Evolutionary conservation across 2,888 invertebrate species (phyloP).

Genomic region (Parthenolecanium corni): DNA sequence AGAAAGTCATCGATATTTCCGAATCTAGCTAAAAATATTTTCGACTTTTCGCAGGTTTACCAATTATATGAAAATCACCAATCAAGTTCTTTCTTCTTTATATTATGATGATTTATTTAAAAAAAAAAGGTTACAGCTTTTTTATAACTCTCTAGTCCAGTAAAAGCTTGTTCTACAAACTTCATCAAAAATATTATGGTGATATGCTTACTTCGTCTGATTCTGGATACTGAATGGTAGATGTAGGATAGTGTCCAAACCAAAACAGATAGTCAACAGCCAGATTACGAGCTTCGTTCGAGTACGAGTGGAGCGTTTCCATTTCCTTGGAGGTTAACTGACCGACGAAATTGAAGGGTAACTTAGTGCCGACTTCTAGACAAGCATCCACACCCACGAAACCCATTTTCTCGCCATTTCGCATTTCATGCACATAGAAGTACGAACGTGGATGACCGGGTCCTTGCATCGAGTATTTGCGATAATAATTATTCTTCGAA

Average conservation of each 20-base stretch:
- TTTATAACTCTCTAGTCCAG: no score
- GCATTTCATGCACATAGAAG: constrained; percentile 45
- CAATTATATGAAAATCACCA: no score
- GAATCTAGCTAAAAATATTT: no score
- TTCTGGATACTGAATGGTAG: constrained; percentile 57
- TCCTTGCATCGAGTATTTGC: constrained; percentile 70
- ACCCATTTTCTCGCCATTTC: constrained; percentile 53
- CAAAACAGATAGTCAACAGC: constrained; percentile 48
- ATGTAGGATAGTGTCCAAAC: constrained; percentile 89
- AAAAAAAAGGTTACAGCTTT: no score
- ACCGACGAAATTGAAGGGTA: constrained; percentile 87
- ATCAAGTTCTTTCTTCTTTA: no score
- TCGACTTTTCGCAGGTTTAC: no score
- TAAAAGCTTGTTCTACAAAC: no score
- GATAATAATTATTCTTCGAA: constrained; percentile 62
- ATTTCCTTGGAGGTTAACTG: constrained; percentile 36
- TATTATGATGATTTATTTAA: no score
- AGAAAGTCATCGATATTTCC: no score
- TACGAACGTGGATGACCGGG: constrained; percentile 57
- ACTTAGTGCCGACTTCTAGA: constrained; percentile 68
- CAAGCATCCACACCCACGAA: constrained; percentile 81
- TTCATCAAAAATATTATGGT: no score
- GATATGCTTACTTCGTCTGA: constrained; percentile 40
- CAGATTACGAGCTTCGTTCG: constrained; percentile 29
- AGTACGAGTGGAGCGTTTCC: constrained; percentile 40